Base-by-base conservation (phyloP, 2,797 vertebrate genomes). In the Xyrichtys novacula region DNA sequence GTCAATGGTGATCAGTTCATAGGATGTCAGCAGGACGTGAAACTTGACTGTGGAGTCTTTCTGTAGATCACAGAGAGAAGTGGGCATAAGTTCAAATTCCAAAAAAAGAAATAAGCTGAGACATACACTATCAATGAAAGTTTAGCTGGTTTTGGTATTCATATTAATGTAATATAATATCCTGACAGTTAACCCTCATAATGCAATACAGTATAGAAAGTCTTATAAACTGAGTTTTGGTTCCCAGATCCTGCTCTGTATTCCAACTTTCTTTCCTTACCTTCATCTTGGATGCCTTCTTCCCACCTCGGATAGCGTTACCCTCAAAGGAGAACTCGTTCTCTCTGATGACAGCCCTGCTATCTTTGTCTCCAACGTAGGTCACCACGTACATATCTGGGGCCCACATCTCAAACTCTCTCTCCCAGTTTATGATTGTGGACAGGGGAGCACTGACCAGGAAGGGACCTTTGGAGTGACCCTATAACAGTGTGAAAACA, bases 321-420 rank as follows among this genome's bases (percentile, higher is more conserved):
- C 96, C 96, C 85, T 99, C 98, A 71, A 98, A 99, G 57, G 96
- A 97, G 88, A 99, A 99, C 87, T 99, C 98, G 11, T 99, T 98
- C 83, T 99, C 97, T 54, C 98, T 92, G 88, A 98, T 99, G 76
- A 99, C 97, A 11, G 97, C 98, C 48, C 98, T 93, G 87, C 98
- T 99, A 91, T 99, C 97, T 88, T 99, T 99, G 88, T 99, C 98
- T 0, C 98, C 98, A 0, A 98, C 95, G 0, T 99, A 99, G 16
- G 98, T 99, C 61, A 99, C 98, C 58, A 99, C 97, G 0, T 99
- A 99, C 96, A 99, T 97, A 83, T 99, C 98, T 1, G 98, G 98
- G 14, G 97, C 98, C 98, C 98, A 99, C 97, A 99, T 95, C 89
- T 99, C 97, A 92, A 99, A 99, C 89, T 99, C 98, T 56, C 97